Conservation (phyloP, 2,888 invertebrate genomes). For the Zhuqinia jingwanae region DNA sequence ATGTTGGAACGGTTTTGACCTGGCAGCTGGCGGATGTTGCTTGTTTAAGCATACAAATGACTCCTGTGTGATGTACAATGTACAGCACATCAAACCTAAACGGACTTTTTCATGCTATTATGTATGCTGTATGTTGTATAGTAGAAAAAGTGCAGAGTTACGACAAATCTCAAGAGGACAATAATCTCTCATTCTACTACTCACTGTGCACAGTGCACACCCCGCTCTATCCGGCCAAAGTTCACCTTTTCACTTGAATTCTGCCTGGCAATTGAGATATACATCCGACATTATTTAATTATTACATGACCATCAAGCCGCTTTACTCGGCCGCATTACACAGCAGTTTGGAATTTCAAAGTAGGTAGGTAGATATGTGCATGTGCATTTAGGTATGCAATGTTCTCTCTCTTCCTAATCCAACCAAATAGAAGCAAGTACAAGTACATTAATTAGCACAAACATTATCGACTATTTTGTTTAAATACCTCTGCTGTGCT, state of each 20-base stretch:
- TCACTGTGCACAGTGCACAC: not conserved
- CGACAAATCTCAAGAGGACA: conserved; percentile 11
- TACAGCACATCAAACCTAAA: too few species aligned
- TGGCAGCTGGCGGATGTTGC: conserved; percentile 49
- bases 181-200: not conserved
- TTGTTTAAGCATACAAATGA: not conserved
- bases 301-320: not conserved
- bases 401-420: not conserved
- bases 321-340: not conserved
- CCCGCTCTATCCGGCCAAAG: conserved; percentile 39
- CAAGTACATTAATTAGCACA: conserved; percentile 32
- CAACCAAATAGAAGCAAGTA: not conserved
- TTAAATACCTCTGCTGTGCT: too few species aligned
- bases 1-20: not conserved
- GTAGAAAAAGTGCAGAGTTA: not conserved
- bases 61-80: too few species aligned
- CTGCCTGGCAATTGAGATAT: not conserved
- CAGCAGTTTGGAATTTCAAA: not conserved
- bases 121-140: not conserved
- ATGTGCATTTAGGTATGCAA: conserved; percentile 24
- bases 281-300: not conserved
- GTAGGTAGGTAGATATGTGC: too few species aligned
- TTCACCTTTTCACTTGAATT: not conserved
- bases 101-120: not conserved
- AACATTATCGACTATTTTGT: not conserved